A percentile compares a stretch with the other conserved stretches of the same genome.
These are phyloP conservation scores for Alligator sinensis DNA, from an alignment of 2,113 vertebrate species.

Conservation along the genomic window DNA sequence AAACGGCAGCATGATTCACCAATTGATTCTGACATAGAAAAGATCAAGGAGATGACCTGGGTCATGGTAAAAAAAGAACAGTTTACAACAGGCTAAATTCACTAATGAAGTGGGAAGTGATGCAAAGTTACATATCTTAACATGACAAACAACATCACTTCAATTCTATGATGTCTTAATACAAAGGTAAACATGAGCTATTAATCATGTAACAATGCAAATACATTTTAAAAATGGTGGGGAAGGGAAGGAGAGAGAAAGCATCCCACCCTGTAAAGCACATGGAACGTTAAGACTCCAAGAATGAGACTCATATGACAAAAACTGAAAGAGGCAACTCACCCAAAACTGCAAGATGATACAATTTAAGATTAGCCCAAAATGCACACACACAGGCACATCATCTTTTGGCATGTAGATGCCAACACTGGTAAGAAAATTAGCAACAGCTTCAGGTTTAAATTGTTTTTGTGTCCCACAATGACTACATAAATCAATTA, in stretches of 20 bases:
- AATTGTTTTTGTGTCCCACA: rapidly evolving
- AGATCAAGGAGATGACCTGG: slow-evolving; percentile 4
- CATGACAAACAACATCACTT: too few species aligned
- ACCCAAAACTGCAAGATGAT: rapidly evolving
- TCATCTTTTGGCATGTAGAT: not conserved
- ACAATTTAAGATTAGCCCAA: not conserved
- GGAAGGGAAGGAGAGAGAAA: not conserved
- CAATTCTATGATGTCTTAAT: too few species aligned
- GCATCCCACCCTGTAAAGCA: not conserved
- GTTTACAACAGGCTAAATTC: slow-evolving; percentile 9
- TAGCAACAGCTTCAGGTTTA: not conserved
- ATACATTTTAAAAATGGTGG: not conserved
- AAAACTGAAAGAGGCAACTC: not conserved
- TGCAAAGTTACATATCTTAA: not conserved
- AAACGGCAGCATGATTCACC: not conserved
- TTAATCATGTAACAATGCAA: not conserved
- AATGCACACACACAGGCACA: not conserved
- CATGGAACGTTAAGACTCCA: not conserved
- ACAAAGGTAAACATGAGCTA: too few species aligned
- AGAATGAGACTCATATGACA: not conserved
- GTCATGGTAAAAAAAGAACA: not conserved
- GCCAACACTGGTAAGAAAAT: not conserved
- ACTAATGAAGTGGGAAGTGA: slow-evolving; percentile 35
- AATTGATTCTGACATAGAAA: not conserved
- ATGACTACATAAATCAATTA: not conserved